Evolutionary conservation across 2,113 vertebrate species (phyloP).

Genomic region (Myiopsitta monachus): DNA sequence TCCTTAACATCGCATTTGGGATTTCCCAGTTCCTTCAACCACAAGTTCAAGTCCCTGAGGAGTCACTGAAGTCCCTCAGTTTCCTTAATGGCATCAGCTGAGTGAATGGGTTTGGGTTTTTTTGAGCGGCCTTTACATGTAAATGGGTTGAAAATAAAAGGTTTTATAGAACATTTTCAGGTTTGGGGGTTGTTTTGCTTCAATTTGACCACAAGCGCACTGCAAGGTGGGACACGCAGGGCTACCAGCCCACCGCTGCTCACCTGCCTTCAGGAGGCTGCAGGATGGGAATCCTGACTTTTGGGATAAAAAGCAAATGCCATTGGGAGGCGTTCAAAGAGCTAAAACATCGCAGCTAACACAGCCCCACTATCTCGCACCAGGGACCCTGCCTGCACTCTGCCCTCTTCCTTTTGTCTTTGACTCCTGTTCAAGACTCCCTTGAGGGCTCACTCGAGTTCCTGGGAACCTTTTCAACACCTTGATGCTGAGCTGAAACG

Average conservation of each 20-base stretch:
- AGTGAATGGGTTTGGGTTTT: neutral
- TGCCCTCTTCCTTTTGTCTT: neutral
- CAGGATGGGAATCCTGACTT: neutral
- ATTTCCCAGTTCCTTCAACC: neutral
- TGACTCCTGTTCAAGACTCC: neutral
- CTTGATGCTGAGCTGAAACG: neutral
- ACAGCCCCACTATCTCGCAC: rapidly evolving
- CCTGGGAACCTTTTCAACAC: conserved; percentile 14
- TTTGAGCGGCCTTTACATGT: neutral
- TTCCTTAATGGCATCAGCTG: neutral
- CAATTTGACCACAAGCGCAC: neutral
- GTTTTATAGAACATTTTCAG: neutral
- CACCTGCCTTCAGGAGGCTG: neutral
- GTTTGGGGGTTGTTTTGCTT: neutral
- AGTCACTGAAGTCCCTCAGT: neutral
- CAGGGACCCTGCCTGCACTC: neutral
- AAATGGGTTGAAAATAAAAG: neutral
- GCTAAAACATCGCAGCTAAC: rapidly evolving
- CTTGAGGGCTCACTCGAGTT: neutral
- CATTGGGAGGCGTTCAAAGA: neutral
- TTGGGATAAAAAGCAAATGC: neutral
- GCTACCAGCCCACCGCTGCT: neutral
- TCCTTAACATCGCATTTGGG: neutral
- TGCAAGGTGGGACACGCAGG: rapidly evolving
- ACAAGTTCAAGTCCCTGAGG: conserved; percentile 24